Evolutionary conservation across 2,113 vertebrate genomes (phyloP).

Genomic region (Chascanopsetta lugubris): DNA sequence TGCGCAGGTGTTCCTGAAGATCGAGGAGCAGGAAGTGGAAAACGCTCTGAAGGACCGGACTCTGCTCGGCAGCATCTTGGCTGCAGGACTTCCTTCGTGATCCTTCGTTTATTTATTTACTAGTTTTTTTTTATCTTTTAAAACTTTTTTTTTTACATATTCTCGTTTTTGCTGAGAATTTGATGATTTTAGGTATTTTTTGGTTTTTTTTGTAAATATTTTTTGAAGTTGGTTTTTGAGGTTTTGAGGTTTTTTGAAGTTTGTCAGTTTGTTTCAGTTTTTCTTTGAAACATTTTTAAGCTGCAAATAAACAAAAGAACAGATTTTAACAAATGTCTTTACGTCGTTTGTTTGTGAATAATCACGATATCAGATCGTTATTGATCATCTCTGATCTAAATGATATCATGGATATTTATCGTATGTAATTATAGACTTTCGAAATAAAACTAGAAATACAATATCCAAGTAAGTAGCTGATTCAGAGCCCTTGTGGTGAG

Average conservation of each 20-base stretch:
- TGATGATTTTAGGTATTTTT: too few species aligned
- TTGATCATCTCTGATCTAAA: too few species aligned
- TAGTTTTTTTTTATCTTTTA: not conserved
- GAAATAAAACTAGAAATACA: too few species aligned
- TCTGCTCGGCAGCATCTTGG: conserved; percentile 89
- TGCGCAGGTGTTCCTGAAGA: conserved; percentile 88
- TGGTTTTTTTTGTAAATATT: conserved; percentile 8
- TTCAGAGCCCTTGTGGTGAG: too few species aligned
- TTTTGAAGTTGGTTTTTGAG: not conserved
- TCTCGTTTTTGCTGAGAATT: conserved; percentile 48
- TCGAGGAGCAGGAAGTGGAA: conserved; percentile 89
- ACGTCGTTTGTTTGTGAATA: not conserved
- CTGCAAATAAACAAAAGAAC: conserved; percentile 55
- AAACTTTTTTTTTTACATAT: not conserved
- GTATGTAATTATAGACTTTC: too few species aligned
- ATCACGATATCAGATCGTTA: too few species aligned
- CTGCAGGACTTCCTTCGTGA: conserved; percentile 80
- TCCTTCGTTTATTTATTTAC: accelerated
- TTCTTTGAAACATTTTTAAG: conserved; percentile 33
- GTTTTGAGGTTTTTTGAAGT: not conserved
- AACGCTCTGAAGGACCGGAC: conserved; percentile 88
- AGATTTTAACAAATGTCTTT: not conserved
- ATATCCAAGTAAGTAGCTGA: too few species aligned
- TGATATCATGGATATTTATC: too few species aligned
- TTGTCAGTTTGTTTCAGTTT: conserved; percentile 16